A percentile compares a stretch with the other conserved stretches of the same genome.
Conservation (phyloP, 1,140 invertebrate species). For the Druon quercuslanigerum region DNA sequence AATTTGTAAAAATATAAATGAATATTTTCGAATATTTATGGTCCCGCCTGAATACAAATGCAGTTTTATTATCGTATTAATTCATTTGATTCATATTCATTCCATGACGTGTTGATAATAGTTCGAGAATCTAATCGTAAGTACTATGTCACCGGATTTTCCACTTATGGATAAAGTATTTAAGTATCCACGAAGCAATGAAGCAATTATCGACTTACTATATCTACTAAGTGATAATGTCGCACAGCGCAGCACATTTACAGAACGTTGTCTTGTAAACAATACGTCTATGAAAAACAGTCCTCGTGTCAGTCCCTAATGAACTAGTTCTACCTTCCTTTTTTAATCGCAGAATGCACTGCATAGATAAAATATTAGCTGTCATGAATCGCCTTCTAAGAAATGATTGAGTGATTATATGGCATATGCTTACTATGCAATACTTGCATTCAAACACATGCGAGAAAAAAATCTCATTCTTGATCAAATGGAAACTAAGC, state of each 20-base stretch:
- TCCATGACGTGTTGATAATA: too few species aligned
- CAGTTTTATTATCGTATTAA: too few species aligned
- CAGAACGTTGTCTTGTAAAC: background rate
- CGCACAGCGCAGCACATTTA: background rate
- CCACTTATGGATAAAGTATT: too few species aligned
- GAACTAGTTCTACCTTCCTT: background rate
- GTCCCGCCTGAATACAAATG: too few species aligned
- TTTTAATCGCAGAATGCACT: background rate
- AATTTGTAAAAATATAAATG: too few species aligned
- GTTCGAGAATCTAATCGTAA: too few species aligned
- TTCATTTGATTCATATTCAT: too few species aligned
- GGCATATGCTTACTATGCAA: background rate
- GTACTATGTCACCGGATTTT: too few species aligned
- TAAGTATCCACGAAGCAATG: background rate
- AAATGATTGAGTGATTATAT: background rate
- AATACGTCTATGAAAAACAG: background rate
- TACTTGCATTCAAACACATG: too few species aligned
- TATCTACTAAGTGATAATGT: background rate
- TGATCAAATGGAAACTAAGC: too few species aligned
- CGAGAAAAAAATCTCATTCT: too few species aligned
- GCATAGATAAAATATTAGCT: constrained; percentile 12
- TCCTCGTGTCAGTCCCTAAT: constrained; percentile 3
- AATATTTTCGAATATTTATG: too few species aligned
- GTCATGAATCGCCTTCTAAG: background rate
- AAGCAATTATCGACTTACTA: background rate